Base-by-base conservation (phyloP, 2,888 invertebrate genomes). In the Fabriciana adippe region DNA sequence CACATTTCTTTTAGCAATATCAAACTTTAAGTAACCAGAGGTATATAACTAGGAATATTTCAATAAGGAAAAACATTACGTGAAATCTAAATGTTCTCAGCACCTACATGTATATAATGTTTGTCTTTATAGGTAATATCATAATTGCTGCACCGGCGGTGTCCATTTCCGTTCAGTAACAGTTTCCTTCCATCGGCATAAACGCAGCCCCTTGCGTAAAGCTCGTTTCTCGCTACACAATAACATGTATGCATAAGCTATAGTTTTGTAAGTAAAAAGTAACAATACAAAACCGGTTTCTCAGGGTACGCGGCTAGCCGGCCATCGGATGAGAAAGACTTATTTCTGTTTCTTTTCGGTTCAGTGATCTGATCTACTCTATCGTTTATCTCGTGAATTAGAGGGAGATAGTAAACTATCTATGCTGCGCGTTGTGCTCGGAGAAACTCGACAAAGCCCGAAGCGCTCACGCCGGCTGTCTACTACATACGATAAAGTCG, bases 121-220 rank as follows among this genome's bases (percentile, higher is more conserved):
- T 66, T 59, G 55, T 64, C 67, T 62, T 57, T 64, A 53, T 61
- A 61, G n/a, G n/a, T 70, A 62, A 67, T 71, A 66, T 64, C 81
- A 81, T 80, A 84, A 85, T 83, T 75, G 77, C 74, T 76, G 74
- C 73, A 75, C 75, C 76, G 76, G 77, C 79, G 81, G 76, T 78
- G 82, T 83, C 83, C 86, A 88, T 90, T 88, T 90, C 90, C 91
- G 90, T 79, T 85, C 84, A 74, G 82, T 87, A 89, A 89, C 86
- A 86, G 83, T 86, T 90, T 90, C 89, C 88, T 87, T 83, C 84
- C 84, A 84, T 75, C 74, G 76, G 63, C 67, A 72, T 78, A 78
- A 78, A 77, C 79, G 69, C 76, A 75, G 76, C 74, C 81, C 83
- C 79, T 81, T 82, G 81, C 78, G 77, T 84, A 81, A 78, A 85